phyloP scores from a whole-genome alignment of 2,888 invertebrate species.

The Chelonus formosanus region DNA sequence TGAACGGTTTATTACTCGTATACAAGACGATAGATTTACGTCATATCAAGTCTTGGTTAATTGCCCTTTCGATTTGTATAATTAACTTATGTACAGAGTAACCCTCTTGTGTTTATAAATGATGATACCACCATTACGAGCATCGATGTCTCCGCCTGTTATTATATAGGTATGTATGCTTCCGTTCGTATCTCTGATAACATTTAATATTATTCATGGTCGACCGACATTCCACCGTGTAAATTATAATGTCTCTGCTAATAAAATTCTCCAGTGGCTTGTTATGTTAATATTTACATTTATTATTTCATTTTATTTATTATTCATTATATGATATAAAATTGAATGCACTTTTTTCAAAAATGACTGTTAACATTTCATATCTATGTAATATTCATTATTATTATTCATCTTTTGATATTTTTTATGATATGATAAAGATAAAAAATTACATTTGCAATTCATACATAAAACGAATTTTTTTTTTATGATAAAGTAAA shows the following conservation, averaged over 20 bases:
- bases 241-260: background rate
- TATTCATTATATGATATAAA: too few species aligned
- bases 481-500: too few species aligned
- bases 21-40: constrained; percentile 23
- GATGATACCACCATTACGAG: constrained; percentile 36
- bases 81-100: background rate
- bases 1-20: constrained; percentile 26
- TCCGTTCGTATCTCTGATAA: constrained; percentile 26
- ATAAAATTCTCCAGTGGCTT: too few species aligned
- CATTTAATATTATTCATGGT: constrained; percentile 22
- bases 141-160: constrained; percentile 48
- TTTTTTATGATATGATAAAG: too few species aligned
- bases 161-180: constrained; percentile 10
- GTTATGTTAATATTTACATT: too few species aligned
- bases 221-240: background rate
- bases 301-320: background rate
- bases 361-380: too few species aligned
- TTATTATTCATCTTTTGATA: too few species aligned
- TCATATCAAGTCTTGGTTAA: constrained; percentile 22
- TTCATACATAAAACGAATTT: too few species aligned
- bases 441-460: too few species aligned
- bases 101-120: background rate
- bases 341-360: too few species aligned
- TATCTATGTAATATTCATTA: too few species aligned
- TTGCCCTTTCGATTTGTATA: constrained; percentile 22